These are phyloP conservation scores for Psilopsiagon aurifrons DNA, from an alignment of 2,113 vertebrate species.

Conservation along the genomic window DNA sequence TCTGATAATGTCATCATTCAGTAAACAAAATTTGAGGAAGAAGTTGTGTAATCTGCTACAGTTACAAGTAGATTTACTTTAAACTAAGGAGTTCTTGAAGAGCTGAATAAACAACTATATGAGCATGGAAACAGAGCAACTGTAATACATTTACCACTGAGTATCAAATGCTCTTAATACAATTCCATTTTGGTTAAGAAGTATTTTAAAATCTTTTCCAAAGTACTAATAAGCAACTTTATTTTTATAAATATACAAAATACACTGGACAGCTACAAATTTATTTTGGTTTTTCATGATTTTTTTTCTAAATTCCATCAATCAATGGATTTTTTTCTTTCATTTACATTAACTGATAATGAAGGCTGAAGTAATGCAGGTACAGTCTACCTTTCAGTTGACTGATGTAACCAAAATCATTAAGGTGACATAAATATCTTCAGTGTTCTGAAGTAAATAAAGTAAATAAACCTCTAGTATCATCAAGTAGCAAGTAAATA, in stretches of 20 bases:
- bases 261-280: background rate
- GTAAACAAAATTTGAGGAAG: background rate
- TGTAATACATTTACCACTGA: background rate
- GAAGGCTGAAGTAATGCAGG: background rate
- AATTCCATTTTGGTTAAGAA: background rate
- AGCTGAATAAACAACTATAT: background rate
- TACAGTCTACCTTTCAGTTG: background rate
- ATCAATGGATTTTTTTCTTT: background rate
- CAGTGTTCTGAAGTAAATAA: background rate
- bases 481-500: background rate
- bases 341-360: background rate
- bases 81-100: background rate
- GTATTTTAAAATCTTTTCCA: accelerated
- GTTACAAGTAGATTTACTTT: background rate
- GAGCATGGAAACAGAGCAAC: background rate
- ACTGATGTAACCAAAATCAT: background rate
- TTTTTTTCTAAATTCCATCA: background rate
- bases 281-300: background rate
- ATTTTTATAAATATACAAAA: background rate
- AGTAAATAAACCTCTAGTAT: background rate
- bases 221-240: background rate
- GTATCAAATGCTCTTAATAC: background rate
- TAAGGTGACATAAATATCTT: background rate
- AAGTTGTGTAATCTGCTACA: background rate
- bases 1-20: background rate